Percentiles rank a stretch among this genome's conserved stretches.
phyloP scores from a whole-genome alignment of 2,888 invertebrate genomes.

The Drosophila recens region DNA sequence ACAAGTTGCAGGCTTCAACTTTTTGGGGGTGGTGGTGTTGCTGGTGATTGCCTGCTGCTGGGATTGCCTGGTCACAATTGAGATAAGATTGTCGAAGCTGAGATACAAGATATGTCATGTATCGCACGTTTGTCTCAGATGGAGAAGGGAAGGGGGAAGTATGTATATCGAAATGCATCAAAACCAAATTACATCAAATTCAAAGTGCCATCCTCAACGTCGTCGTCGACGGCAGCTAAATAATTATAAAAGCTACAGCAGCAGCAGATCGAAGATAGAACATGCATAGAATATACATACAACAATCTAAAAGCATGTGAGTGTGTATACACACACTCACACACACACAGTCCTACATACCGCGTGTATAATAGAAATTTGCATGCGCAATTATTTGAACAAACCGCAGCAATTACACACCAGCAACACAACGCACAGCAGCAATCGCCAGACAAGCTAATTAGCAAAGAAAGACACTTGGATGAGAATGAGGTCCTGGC shows the following conservation, averaged over 20 bases:
- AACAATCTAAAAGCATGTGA: slow-evolving; percentile 20
- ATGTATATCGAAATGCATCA: slow-evolving; percentile 64
- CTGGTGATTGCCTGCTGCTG: slow-evolving; percentile 57
- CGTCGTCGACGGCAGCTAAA: slow-evolving; percentile 59
- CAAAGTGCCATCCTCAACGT: slow-evolving; percentile 64
- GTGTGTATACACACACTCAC: slow-evolving; percentile 1
- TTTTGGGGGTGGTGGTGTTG: slow-evolving; percentile 34
- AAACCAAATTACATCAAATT: slow-evolving; percentile 82
- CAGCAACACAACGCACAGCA: slow-evolving; percentile 63
- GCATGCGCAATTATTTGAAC: slow-evolving; percentile 80
- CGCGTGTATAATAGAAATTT: slow-evolving; percentile 76
- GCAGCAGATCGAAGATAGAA: slow-evolving; percentile 75
- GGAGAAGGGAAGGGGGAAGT: background rate
- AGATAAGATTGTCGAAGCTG: slow-evolving; percentile 82
- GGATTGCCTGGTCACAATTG: slow-evolving; percentile 83
- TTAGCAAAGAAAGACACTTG: slow-evolving; percentile 59
- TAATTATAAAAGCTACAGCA: slow-evolving; percentile 70
- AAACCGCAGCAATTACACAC: slow-evolving; percentile 78
- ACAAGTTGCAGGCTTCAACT: slow-evolving; percentile 43
- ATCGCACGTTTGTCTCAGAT: slow-evolving; percentile 63
- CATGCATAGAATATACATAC: slow-evolving; percentile 59
- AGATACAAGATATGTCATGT: slow-evolving; percentile 84
- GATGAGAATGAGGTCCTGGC: slow-evolving; percentile 30
- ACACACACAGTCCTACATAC: slow-evolving; percentile 5
- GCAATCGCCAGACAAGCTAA: slow-evolving; percentile 69